These are phyloP conservation scores for Austrofundulus limnaeus DNA, from an alignment of 2,113 vertebrate species.

Conservation along the genomic window DNA sequence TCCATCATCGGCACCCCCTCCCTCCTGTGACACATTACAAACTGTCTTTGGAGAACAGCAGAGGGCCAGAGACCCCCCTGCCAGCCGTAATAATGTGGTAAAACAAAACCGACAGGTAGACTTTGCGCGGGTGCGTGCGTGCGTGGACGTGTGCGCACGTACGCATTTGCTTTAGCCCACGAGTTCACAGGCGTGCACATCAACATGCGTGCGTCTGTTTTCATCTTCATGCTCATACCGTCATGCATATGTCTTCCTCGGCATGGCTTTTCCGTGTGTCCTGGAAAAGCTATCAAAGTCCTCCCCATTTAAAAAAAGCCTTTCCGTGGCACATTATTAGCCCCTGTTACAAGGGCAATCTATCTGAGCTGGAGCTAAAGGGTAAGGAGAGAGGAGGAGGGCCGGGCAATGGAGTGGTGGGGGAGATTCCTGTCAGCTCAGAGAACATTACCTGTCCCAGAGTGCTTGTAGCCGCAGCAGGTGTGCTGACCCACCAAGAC, in stretches of 20 bases:
- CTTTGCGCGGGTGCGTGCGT: conserved; percentile 37
- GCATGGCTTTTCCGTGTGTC: conserved; percentile 52
- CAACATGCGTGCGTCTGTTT: conserved; percentile 51
- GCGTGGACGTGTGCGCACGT: conserved; percentile 36
- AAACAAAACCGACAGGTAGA: conserved; percentile 75
- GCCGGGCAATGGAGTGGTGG: conserved; percentile 51
- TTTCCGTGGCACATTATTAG: conserved; percentile 80
- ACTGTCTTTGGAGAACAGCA: conserved; percentile 73
- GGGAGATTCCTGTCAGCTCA: conserved; percentile 79
- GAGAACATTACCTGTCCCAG: conserved; percentile 80
- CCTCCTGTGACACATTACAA: conserved; percentile 73
- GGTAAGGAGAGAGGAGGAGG: conserved; percentile 58
- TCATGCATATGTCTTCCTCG: conserved; percentile 50
- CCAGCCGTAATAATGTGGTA: conserved; percentile 76
- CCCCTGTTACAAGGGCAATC: conserved; percentile 81
- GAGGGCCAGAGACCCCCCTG: conserved; percentile 72
- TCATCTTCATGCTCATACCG: conserved; percentile 43
- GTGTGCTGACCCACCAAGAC: conserved; percentile 81
- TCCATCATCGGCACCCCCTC: conserved; percentile 64
- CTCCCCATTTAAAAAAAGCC: conserved; percentile 79
- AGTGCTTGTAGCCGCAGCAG: conserved; percentile 83
- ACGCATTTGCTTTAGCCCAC: conserved; percentile 53
- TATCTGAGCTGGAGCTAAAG: conserved; percentile 72
- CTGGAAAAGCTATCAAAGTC: conserved; percentile 79
- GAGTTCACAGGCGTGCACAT: conserved; percentile 42